A percentile compares a stretch with the other conserved stretches of the same genome.
These are phyloP conservation scores for Sander lucioperca DNA, from an alignment of 2,113 vertebrate genomes.

Conservation along the genomic window DNA sequence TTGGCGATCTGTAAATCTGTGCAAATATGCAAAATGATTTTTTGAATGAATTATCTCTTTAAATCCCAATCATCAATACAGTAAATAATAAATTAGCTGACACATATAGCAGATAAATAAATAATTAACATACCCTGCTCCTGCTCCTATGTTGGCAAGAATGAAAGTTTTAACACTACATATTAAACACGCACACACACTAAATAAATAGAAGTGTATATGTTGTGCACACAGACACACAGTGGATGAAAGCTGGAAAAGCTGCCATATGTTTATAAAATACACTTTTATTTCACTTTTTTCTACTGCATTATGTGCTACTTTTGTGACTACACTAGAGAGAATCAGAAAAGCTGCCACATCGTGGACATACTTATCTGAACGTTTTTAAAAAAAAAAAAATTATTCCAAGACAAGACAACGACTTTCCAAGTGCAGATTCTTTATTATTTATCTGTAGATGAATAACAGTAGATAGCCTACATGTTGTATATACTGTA, in stretches of 20 bases:
- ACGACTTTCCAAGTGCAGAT: neutral
- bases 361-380: neutral
- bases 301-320: neutral
- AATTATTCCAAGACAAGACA: neutral
- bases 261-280: slow-evolving; percentile 11
- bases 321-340: neutral
- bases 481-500: neutral
- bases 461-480: neutral
- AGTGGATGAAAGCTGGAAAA: slow-evolving; percentile 9
- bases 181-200: neutral
- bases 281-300: neutral
- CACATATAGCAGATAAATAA: neutral
- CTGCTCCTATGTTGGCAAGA: neutral
- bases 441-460: slow-evolving; percentile 23
- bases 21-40: neutral
- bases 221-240: neutral
- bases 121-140: neutral
- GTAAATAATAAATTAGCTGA: neutral
- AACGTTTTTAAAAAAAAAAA: too few species aligned
- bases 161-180: neutral
- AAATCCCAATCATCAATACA: neutral
- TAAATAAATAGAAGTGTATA: neutral
- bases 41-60: neutral
- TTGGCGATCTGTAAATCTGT: slow-evolving; percentile 16
- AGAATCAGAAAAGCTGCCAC: neutral